Evolutionary conservation across 2,888 invertebrate species (phyloP), one percentile per base, ranked within the genome.

Genomic region (Carabus problematicus): DNA sequence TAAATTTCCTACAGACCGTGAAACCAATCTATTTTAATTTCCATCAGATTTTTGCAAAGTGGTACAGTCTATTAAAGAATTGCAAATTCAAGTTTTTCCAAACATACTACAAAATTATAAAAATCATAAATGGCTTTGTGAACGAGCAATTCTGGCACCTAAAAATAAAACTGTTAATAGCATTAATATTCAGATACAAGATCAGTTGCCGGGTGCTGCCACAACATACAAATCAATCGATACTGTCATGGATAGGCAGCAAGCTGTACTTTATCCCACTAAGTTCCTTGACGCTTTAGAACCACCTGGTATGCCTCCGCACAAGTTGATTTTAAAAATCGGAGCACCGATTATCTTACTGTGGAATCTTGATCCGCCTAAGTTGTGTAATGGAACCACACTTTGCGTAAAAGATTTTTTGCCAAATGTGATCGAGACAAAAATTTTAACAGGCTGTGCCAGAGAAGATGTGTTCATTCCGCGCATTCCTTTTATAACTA

Each of bases 331-430:
- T 14, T 42, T 72, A 9, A 73, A 72, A 40, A 61, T 75, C 16
- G 74, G 73, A 6, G 61, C 71, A 8, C 73, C 72, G 55, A 59
- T 76, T 14, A 74, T 75, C 62, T 49, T 74, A 18, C 52, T 76
- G 2, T 12, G 75, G 63, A 75, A 75, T 62, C 40, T 76, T 9
- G 71, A 72, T 9, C 71, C 74, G 16, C 73, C 73, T n/a, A 71
- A 72, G 45, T 29, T 76, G 9, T 75, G 73, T 49, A 75, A 75
- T 63, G 75, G 76, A 0, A 76, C 74, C 2, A 62, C 74, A 29
- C 61, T 76, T 3, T 63, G 56, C n/a, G 70, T 74, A 11, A 73
- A 70, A 58, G 49, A 62, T 9, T 47, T 75, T n/a, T 61, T 64
- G 11, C 49, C 58, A 19, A 70, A 73, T 61, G 43, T 70, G 3